Base-by-base conservation (phyloP, 2,888 invertebrate species). In the Timema cristinae region DNA sequence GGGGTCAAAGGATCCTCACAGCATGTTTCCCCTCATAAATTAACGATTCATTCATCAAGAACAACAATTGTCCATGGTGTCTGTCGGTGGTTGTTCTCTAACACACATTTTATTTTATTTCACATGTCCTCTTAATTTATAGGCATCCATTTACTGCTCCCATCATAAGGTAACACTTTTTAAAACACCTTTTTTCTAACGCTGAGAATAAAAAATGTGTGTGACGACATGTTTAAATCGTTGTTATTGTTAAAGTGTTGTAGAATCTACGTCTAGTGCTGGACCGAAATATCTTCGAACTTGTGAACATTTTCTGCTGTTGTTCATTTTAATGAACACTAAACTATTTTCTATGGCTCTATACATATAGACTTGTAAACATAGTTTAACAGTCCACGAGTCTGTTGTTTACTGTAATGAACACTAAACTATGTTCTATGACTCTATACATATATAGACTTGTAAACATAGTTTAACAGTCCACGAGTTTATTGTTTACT, bases 201-300 rank as follows among this genome's bases (percentile, higher is more conserved):
- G 63, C 11, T 63, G 63, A 1, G 63, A 32, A 63, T 63, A 63
- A 63, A 63, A 63, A 63, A 48, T 63, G 48, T 63, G 32, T 32
- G 63, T 63, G 63, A 63, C 63, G 63, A 63, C 63, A 63, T 63
- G 47, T 48, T 48, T 63, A 63, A 63, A 63, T 63, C 63, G 63
- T 63, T 63, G 63, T 63, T 63, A 63, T 63, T 32, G 63, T 63
- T 47, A 8, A 48, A 63, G 32, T 32, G 32, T 32, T 32, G 32
- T 32, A 32, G 32, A 32, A 32, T 32, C 4, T 32, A 32, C 32
- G 32, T 32, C 32, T 32, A 32, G 32, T 32, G 32, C 32, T 32
- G 32, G 32, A 32, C 32, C 32, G 32, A 32, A 32, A 32, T 32
- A 32, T 32, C 32, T 32, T 32, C 32, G 32, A 32, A 32, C 32